These are phyloP conservation scores for Ciconia maguari DNA, from an alignment of 2,113 vertebrate species.

Conservation along the genomic window DNA sequence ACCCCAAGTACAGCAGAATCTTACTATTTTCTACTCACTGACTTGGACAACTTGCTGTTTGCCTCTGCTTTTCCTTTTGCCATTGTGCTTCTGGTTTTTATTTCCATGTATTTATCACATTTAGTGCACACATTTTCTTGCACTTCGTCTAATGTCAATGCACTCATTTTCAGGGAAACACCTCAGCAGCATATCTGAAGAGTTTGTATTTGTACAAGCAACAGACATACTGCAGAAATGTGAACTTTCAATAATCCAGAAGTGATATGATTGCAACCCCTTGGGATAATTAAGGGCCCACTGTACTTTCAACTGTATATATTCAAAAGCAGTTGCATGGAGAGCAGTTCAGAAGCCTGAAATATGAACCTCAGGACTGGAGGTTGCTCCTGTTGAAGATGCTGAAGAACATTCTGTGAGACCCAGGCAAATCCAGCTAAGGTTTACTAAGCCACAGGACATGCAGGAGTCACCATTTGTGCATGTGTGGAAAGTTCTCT, in stretches of 20 bases:
- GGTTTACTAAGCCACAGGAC: neutral
- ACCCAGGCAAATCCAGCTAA: neutral
- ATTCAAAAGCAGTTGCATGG: neutral
- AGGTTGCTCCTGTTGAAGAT: neutral
- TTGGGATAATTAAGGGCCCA: neutral
- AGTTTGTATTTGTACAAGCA: neutral
- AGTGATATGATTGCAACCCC: fast-evolving
- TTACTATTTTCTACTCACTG: neutral
- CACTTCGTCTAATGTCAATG: neutral
- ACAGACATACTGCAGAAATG: neutral
- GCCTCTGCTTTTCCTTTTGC: neutral
- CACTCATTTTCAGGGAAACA: neutral
- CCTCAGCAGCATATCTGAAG: neutral
- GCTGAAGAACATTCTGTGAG: neutral
- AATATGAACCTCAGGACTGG: neutral
- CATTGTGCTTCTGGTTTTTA: neutral
- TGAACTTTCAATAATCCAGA: neutral
- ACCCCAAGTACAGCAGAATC: neutral
- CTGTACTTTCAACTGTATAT: neutral
- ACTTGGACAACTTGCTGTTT: neutral
- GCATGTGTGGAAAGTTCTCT: neutral
- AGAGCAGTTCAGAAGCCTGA: neutral
- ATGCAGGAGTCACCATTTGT: neutral
- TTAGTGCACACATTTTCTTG: neutral
- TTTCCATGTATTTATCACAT: neutral